Base-by-base conservation (phyloP, 2,888 invertebrate genomes). In the Hylaea fasciaria region DNA sequence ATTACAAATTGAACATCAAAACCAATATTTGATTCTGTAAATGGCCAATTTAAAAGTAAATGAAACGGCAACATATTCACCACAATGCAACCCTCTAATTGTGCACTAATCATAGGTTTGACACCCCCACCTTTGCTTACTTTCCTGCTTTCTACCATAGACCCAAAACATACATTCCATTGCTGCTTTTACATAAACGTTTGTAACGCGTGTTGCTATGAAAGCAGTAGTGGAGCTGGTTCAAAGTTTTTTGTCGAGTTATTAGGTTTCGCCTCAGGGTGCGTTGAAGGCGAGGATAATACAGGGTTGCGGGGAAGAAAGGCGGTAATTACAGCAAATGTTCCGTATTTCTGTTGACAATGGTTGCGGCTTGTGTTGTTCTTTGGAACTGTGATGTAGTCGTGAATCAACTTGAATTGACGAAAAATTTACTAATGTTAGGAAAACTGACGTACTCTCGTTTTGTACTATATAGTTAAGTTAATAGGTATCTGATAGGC, bases 91-190 rank as follows among this genome's bases (percentile, higher is more conserved):
- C 83, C 84, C 86, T 81, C 78, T 87, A 86, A 87, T 89, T 86
- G 86, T 80, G 77, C 81, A 80, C 80, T 91, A 91, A 91, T 89
- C 86, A 91, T 89, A 88, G 89, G 89, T 88, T 88, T 87, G 86
- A 82, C 87, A 85, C 87, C 86, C 70, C 70, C 68, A 67, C 72
- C 67, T 68, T 59, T 67, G 69, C 62, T 57, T 53, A 54, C 39
- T 16, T 28, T 29, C 14, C 29, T 53, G 39, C 28, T 35, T 46
- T 32, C n/a, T 37, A 44, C 16, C 39, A 28, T 13, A 43, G n/a
- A 2, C 4, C 12, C 0, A 14, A 43, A 32, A 17, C 1, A 0
- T 8, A 11, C 4, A 9, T 16, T 51, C 64, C 81, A 85, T 79
- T 76, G 75, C 77, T 50, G 40, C 8, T 52, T 69, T 7, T 47